phyloP scores from a whole-genome alignment of 2,113 vertebrate species.

The Hystrix cristata region DNA sequence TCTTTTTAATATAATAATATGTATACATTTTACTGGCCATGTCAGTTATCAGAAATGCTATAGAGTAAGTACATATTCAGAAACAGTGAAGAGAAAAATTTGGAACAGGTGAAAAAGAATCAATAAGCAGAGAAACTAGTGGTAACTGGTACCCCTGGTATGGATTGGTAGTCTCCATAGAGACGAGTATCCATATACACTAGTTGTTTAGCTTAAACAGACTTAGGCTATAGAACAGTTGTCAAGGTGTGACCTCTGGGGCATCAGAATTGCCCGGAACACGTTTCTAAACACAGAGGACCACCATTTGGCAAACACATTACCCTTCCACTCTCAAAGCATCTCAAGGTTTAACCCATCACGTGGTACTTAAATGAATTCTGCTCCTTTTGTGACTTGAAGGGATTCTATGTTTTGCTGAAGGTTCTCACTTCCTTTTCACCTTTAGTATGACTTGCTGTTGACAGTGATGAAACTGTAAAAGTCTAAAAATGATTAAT shows the following conservation, averaged over 20 bases:
- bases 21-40: not conserved
- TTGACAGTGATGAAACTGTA: slow-evolving; percentile 59
- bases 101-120: not conserved
- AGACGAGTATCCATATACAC: not conserved
- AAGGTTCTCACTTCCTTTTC: slow-evolving; percentile 29
- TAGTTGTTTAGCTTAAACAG: not conserved
- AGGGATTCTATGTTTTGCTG: not conserved
- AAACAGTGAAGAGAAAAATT: not conserved
- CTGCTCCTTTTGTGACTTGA: not conserved
- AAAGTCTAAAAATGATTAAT: slow-evolving; percentile 60
- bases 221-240: not conserved
- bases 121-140: not conserved
- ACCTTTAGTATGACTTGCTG: not conserved
- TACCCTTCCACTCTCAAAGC: not conserved
- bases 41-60: not conserved
- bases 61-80: not conserved
- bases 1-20: not conserved
- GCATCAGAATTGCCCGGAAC: not conserved
- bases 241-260: not conserved
- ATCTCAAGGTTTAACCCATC: not conserved
- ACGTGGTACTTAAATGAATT: not conserved
- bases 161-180: not conserved
- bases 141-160: not conserved
- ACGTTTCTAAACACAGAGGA: not conserved
- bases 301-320: not conserved